Conservation (phyloP, 2,888 invertebrate species). For the Tanypteryx hageni region DNA sequence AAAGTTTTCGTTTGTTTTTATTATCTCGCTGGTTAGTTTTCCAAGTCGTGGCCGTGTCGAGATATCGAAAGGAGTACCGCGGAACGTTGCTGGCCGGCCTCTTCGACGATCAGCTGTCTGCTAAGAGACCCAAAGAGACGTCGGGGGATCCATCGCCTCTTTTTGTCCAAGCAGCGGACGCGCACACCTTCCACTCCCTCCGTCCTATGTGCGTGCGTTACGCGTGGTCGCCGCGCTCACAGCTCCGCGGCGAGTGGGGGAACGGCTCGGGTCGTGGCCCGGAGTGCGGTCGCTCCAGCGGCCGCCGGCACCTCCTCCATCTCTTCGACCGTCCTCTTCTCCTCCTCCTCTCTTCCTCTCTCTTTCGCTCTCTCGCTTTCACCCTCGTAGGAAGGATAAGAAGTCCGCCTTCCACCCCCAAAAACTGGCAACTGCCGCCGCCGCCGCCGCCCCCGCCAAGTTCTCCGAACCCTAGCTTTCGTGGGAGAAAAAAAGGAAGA, state of each 20-base stretch:
- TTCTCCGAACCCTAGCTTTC: not conserved
- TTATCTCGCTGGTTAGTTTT: too few species aligned
- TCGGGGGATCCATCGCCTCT: not conserved
- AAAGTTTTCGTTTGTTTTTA: not conserved
- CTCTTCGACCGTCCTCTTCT: not conserved
- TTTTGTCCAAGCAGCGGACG: not conserved
- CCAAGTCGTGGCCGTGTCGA: too few species aligned
- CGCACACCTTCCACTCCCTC: not conserved
- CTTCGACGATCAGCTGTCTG: not conserved
- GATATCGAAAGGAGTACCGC: not conserved
- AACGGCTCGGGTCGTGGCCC: not conserved
- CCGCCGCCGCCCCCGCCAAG: slow-evolving; percentile 32
- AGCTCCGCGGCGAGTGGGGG: not conserved
- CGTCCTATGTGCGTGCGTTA: not conserved
- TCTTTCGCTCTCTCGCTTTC: not conserved
- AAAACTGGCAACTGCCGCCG: not conserved
- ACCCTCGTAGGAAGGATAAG: not conserved
- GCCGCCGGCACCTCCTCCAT: not conserved
- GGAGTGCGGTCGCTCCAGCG: not conserved
- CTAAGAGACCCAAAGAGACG: not conserved
- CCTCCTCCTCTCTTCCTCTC: not conserved
- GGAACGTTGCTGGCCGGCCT: not conserved
- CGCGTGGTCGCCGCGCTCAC: not conserved
- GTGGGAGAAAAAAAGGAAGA: not conserved
- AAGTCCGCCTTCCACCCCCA: not conserved